Evolutionary conservation across 1,140 invertebrate species (phyloP).

Genomic region (Scylla paramamosain): DNA sequence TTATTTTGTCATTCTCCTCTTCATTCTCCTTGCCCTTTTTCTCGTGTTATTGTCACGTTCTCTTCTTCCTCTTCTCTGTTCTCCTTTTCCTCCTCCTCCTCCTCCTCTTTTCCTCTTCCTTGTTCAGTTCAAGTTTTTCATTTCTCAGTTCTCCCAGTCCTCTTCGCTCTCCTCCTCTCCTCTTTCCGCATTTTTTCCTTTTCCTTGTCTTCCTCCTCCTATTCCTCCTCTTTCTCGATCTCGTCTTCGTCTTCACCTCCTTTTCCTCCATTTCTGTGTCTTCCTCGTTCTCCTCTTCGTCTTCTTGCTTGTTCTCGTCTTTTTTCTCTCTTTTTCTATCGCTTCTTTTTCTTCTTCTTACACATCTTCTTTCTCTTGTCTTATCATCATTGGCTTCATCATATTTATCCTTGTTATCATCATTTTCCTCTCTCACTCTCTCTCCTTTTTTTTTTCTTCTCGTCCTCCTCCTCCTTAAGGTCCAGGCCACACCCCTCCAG

Average conservation of each 20-base stretch:
- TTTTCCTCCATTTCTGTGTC: neutral
- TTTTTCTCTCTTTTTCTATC: neutral
- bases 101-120: neutral
- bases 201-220: no score
- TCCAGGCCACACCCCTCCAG: neutral
- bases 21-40: neutral
- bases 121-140: no score
- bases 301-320: neutral
- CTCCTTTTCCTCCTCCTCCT: neutral
- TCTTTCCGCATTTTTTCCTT: no score
- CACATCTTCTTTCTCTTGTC: neutral
- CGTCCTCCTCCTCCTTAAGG: neutral
- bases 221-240: neutral
- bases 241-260: neutral
- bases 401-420: neutral
- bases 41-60: neutral
- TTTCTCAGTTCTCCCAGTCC: no score
- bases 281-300: neutral
- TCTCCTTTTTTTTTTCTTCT: neutral
- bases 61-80: neutral
- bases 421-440: neutral
- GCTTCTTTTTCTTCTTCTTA: neutral
- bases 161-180: no score
- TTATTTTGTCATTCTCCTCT: neutral
- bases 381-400: neutral